Evolutionary conservation across 1,140 invertebrate species (phyloP).

Genomic region (Drosophila trapezifrons): DNA sequence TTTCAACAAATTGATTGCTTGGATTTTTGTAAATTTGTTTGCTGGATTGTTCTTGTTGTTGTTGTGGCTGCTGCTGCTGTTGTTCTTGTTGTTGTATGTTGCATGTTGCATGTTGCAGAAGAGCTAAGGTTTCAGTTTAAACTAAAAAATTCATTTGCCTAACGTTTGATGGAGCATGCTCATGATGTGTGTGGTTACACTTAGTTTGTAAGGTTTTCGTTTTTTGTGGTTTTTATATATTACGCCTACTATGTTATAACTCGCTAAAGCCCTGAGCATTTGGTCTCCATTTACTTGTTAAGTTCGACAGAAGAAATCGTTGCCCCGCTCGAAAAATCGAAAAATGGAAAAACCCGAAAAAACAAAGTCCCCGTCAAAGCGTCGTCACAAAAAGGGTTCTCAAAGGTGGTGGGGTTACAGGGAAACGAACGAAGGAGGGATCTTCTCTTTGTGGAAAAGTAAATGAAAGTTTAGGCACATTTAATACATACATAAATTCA

Average conservation of each 20-base stretch:
- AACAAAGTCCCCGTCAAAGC: slow-evolving; percentile 67
- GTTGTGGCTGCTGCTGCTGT: background rate
- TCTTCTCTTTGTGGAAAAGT: slow-evolving; percentile 16
- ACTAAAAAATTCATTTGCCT: slow-evolving; percentile 53
- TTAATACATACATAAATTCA: slow-evolving; percentile 70
- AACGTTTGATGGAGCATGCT: slow-evolving; percentile 76
- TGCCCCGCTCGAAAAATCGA: slow-evolving; percentile 33
- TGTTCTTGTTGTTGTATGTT: slow-evolving; percentile 25
- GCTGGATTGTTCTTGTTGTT: slow-evolving; percentile 76
- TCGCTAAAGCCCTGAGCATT: slow-evolving; percentile 83
- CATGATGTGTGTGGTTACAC: slow-evolving; percentile 70
- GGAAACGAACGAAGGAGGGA: slow-evolving; percentile 18
- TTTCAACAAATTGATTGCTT: slow-evolving; percentile 80
- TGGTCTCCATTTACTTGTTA: slow-evolving; percentile 83
- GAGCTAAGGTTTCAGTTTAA: slow-evolving; percentile 47
- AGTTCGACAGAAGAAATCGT: slow-evolving; percentile 72
- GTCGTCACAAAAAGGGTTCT: slow-evolving; percentile 31
- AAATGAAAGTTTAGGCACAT: slow-evolving; percentile 72
- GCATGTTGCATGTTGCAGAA: slow-evolving; percentile 27
- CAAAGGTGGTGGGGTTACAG: slow-evolving; percentile 19
- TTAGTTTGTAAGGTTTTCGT: slow-evolving; percentile 70
- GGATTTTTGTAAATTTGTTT: slow-evolving; percentile 77
- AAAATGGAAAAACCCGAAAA: slow-evolving; percentile 29
- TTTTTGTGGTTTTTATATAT: slow-evolving; percentile 58
- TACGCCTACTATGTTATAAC: slow-evolving; percentile 66